Conservation (phyloP, 2,797 vertebrate species). For the Synaphobranchus kaupii region DNA sequence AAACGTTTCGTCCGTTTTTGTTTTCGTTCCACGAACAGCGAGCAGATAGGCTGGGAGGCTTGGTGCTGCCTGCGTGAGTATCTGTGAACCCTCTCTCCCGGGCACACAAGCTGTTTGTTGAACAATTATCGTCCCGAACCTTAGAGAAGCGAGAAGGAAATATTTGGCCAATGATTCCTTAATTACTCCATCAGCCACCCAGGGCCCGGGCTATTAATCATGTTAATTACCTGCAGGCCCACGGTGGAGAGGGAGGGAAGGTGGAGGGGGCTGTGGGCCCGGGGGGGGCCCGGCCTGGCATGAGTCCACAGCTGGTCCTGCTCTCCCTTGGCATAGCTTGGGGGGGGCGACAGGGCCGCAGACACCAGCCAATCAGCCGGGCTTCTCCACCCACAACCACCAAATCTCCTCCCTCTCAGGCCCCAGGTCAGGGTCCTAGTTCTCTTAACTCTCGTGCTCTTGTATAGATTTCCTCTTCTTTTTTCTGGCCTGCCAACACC, state of each 20-base stretch:
- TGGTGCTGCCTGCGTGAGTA: constrained; percentile 8
- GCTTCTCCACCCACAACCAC: background rate
- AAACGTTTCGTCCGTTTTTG: background rate
- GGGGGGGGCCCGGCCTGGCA: constrained; percentile 15
- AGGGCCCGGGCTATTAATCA: constrained; percentile 58
- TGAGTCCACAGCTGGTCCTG: constrained; percentile 29
- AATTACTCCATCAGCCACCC: constrained; percentile 59
- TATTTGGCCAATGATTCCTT: constrained; percentile 55
- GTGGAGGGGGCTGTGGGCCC: constrained; percentile 30
- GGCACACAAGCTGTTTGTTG: constrained; percentile 42
- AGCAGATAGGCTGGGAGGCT: constrained; percentile 13
- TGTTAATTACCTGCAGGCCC: constrained; percentile 60
- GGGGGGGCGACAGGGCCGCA: background rate
- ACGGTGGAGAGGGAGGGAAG: constrained; percentile 36
- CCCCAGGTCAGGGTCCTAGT: background rate
- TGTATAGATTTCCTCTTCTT: background rate
- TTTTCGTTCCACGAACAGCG: background rate
- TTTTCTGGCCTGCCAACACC: background rate
- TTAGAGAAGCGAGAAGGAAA: constrained; percentile 55
- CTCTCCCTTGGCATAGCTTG: background rate
- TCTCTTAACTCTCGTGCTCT: background rate
- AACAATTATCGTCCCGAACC: constrained; percentile 50
- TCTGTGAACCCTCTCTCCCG: constrained; percentile 6
- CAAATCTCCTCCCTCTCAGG: background rate
- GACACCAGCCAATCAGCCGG: background rate